Evolutionary conservation across 1,140 invertebrate species (phyloP).

Genomic region (Drosophila tropicalis): DNA sequence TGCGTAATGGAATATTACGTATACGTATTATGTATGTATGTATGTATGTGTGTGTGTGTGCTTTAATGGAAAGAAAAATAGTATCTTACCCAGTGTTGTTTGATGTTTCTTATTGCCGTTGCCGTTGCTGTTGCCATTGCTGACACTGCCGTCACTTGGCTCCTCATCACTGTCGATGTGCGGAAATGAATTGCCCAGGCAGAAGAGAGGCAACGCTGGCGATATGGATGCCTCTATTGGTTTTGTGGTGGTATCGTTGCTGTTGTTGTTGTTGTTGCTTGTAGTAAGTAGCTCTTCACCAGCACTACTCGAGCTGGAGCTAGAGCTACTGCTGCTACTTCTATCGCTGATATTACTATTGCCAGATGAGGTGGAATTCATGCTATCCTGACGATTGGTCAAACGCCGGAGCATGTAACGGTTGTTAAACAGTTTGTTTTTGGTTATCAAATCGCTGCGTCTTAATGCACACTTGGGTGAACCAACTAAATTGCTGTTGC

Average conservation of each 20-base stretch:
- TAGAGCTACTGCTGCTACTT: constrained; percentile 51
- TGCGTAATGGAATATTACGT: constrained; percentile 72
- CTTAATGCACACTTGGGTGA: constrained; percentile 81
- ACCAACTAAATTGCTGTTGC: constrained; percentile 51
- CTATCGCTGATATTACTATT: constrained; percentile 75
- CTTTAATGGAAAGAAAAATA: constrained; percentile 10
- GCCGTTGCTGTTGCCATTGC: constrained; percentile 86
- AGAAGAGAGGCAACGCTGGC: constrained; percentile 85
- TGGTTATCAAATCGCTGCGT: constrained; percentile 83
- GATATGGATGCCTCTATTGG: constrained; percentile 55
- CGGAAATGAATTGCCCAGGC: constrained; percentile 87
- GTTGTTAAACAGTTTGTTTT: constrained; percentile 83
- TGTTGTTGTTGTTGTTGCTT: constrained; percentile 27
- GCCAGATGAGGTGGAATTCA: constrained; percentile 80
- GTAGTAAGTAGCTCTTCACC: constrained; percentile 61
- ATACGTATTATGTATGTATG: constrained; percentile 38
- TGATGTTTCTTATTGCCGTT: constrained; percentile 73
- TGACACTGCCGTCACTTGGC: constrained; percentile 83
- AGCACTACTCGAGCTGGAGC: constrained; percentile 46
- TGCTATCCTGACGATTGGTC: constrained; percentile 80
- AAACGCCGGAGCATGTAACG: constrained; percentile 80
- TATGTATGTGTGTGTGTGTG: too few relatives aligned
- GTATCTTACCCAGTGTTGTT: constrained; percentile 63
- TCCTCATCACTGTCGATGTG: constrained; percentile 90
- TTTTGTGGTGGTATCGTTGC: constrained; percentile 26